These are phyloP conservation scores for Panurus biarmicus DNA, from an alignment of 2,113 vertebrate genomes.

Conservation along the genomic window DNA sequence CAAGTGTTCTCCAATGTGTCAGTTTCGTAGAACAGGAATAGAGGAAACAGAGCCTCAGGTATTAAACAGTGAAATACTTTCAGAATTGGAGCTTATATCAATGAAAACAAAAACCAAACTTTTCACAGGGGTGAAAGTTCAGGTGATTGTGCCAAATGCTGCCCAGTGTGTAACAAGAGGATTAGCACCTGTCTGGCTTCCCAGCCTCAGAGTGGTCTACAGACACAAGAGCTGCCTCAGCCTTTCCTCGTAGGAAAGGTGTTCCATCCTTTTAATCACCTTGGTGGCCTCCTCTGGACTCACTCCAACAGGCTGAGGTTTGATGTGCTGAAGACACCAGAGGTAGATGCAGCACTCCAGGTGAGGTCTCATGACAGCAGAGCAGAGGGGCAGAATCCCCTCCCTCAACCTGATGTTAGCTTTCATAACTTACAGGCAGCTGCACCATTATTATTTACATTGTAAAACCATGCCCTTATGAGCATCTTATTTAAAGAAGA, in stretches of 20 bases:
- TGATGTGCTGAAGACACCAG: background rate
- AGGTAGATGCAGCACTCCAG: background rate
- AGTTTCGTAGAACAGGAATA: background rate
- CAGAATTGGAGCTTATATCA: background rate
- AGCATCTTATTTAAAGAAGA: background rate
- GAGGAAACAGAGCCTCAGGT: background rate
- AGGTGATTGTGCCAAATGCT: background rate
- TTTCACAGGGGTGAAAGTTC: background rate
- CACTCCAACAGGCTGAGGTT: background rate
- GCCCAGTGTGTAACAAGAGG: rapidly evolving
- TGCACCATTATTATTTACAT: background rate
- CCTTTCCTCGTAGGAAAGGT: background rate
- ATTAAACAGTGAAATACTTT: background rate
- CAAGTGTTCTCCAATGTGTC: background rate
- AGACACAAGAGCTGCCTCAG: background rate
- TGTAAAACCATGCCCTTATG: background rate
- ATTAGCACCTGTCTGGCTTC: background rate
- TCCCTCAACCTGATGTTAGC: background rate
- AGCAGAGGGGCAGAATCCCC: background rate
- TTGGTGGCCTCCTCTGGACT: background rate
- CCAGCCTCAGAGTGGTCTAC: background rate
- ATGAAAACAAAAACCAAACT: background rate
- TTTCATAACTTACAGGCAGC: background rate
- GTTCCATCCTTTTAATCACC: background rate
- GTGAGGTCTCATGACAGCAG: background rate